Evolutionary conservation across 2,888 invertebrate genomes (phyloP).

Genomic region (Yponomeuta evonymella): DNA sequence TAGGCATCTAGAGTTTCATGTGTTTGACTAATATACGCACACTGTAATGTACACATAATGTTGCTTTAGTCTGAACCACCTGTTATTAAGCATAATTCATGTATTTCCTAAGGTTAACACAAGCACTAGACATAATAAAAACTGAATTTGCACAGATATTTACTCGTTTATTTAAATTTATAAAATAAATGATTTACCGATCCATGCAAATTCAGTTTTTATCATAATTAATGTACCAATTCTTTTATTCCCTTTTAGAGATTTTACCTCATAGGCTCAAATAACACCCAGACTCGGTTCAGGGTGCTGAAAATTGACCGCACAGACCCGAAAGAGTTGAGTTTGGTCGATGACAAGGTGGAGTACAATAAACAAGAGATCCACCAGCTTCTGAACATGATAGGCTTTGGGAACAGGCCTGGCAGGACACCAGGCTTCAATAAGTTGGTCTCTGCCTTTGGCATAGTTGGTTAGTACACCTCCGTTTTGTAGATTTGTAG

Average conservation of each 20-base stretch:
- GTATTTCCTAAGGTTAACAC: no score
- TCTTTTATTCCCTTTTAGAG: conserved; percentile 74
- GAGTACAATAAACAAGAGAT: conserved; percentile 93
- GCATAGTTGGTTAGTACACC: conserved; percentile 85
- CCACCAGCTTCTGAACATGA: conserved; percentile 86
- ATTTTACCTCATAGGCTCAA: conserved; percentile 96
- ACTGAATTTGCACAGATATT: no score
- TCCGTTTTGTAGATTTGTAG: not conserved
- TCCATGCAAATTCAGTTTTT: no score
- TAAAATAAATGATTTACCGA: no score
- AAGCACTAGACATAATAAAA: no score
- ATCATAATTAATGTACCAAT: no score
- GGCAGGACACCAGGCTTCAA: conserved; percentile 79
- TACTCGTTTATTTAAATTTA: no score
- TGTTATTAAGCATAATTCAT: no score
- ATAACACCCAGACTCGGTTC: conserved; percentile 93
- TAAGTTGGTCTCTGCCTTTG: conserved; percentile 93
- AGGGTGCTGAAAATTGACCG: conserved; percentile 96
- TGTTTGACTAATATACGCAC: no score
- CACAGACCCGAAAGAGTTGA: conserved; percentile 86
- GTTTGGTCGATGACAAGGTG: conserved; percentile 92
- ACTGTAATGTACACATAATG: no score
- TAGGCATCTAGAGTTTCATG: no score
- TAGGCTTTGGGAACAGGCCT: conserved; percentile 71
- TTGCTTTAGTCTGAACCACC: no score